These are phyloP conservation scores for Lithophane ornitopus DNA, from an alignment of 2,888 invertebrate genomes.

Conservation along the genomic window DNA sequence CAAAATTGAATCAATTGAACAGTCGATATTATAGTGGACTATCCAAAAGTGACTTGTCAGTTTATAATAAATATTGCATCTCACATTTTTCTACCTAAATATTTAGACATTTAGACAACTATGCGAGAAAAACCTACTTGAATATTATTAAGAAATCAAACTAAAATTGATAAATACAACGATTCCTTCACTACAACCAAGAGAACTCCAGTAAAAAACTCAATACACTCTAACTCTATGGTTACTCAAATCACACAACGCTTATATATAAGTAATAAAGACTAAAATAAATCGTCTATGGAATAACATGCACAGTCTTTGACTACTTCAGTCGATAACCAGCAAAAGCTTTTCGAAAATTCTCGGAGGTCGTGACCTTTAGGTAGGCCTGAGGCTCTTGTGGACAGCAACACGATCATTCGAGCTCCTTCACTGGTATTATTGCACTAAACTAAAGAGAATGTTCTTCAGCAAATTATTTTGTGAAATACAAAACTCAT, in stretches of 20 bases:
- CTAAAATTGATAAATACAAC: constrained; percentile 52
- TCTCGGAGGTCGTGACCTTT: constrained; percentile 53
- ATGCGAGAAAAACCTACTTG: not conserved
- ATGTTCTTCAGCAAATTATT: constrained; percentile 16
- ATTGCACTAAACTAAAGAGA: constrained; percentile 47
- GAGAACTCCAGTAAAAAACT: constrained; percentile 65
- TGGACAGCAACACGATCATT: constrained; percentile 7
- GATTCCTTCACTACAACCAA: constrained; percentile 48
- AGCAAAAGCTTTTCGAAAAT: constrained; percentile 68
- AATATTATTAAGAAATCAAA: constrained; percentile 5
- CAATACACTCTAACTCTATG: constrained; percentile 71
- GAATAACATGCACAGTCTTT: constrained; percentile 80
- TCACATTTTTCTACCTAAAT: constrained; percentile 19
- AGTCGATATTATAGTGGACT: not conserved
- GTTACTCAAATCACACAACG: constrained; percentile 82
- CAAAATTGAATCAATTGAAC: not conserved
- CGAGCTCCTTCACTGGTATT: constrained; percentile 52
- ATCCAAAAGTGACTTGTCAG: not conserved
- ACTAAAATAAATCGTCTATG: constrained; percentile 75
- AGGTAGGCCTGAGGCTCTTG: constrained; percentile 12
- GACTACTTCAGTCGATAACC: constrained; percentile 75
- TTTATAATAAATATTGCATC: not conserved
- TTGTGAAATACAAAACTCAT: constrained; percentile 23
- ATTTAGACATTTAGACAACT: constrained; percentile 23
- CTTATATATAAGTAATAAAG: constrained; percentile 72